Percentiles rank a stretch among this genome's conserved stretches.
Evolutionary conservation across 2,797 vertebrate species (phyloP).

Genomic region (Tiaroga cobitis): DNA sequence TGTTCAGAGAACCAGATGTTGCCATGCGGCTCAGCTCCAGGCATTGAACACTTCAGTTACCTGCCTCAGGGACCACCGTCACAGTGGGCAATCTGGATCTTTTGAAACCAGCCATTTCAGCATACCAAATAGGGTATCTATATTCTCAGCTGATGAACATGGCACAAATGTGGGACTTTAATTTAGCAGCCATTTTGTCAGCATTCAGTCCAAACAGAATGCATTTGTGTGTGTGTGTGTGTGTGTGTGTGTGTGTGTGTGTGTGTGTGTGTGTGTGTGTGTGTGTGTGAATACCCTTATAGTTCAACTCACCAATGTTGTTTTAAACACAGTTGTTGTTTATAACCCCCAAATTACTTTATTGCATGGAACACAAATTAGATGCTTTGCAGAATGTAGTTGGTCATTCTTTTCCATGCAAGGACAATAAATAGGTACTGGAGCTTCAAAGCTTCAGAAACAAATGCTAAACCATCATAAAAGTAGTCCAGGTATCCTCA

Average conservation of each 20-base stretch:
- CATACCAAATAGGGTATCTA: slow-evolving; percentile 32
- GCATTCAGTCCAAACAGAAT: background rate
- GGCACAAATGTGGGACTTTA: slow-evolving; percentile 3
- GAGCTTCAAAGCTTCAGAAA: background rate
- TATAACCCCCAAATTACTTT: background rate
- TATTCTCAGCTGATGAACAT: slow-evolving; percentile 25
- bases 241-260: background rate
- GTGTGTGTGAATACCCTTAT: background rate
- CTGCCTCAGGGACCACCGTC: slow-evolving; percentile 65
- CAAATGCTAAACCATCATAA: no score
- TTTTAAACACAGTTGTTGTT: background rate
- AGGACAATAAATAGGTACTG: background rate
- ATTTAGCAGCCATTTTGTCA: slow-evolving; percentile 16
- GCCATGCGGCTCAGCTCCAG: slow-evolving; percentile 25
- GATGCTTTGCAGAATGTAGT: background rate
- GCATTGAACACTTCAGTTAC: slow-evolving; percentile 51
- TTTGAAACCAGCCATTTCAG: slow-evolving; percentile 8
- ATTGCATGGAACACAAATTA: background rate
- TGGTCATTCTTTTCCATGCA: background rate
- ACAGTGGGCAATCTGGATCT: slow-evolving; percentile 37
- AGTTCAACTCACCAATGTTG: no score
- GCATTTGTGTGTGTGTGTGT: no score
- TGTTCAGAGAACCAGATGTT: slow-evolving; percentile 29
- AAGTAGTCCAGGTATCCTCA: background rate
- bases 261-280: background rate